Evolutionary conservation across 2,113 vertebrate genomes (phyloP).

Genomic region (Dasypus novemcinctus): DNA sequence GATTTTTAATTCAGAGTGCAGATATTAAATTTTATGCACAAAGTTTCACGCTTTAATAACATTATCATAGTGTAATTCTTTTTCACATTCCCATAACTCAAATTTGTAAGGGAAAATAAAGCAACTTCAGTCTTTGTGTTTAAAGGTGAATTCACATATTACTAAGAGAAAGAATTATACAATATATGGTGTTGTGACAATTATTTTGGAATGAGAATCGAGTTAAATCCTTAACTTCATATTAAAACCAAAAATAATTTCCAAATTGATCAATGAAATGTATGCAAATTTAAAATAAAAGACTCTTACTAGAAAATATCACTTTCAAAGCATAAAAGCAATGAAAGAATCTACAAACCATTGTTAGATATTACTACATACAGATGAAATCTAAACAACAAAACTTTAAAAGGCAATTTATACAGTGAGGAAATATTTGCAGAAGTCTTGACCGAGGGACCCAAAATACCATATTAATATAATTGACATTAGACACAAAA

Average conservation of each 20-base stretch:
- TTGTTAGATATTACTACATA: not conserved
- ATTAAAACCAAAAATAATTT: not conserved
- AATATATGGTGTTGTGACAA: not conserved
- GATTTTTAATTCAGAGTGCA: not conserved
- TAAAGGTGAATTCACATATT: not conserved
- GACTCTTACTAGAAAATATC: not conserved
- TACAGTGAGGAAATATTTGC: not conserved
- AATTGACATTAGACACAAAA: not conserved
- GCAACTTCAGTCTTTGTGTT: not conserved
- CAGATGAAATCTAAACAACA: not conserved
- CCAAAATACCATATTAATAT: not conserved
- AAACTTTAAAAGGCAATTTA: not conserved
- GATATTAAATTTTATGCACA: not conserved
- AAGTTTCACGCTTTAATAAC: not conserved
- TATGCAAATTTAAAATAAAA: not conserved
- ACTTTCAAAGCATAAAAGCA: not conserved
- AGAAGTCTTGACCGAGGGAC: not conserved
- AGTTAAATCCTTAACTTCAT: not conserved
- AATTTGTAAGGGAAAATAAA: not conserved
- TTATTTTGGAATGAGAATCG: not conserved
- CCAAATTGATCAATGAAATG: not conserved
- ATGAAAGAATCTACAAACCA: not conserved
- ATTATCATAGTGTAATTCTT: not conserved
- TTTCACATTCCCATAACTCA: conserved; percentile 25
- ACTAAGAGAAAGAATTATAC: not conserved